phyloP scores from a whole-genome alignment of 2,797 vertebrate genomes.

The Synaphobranchus kaupii region DNA sequence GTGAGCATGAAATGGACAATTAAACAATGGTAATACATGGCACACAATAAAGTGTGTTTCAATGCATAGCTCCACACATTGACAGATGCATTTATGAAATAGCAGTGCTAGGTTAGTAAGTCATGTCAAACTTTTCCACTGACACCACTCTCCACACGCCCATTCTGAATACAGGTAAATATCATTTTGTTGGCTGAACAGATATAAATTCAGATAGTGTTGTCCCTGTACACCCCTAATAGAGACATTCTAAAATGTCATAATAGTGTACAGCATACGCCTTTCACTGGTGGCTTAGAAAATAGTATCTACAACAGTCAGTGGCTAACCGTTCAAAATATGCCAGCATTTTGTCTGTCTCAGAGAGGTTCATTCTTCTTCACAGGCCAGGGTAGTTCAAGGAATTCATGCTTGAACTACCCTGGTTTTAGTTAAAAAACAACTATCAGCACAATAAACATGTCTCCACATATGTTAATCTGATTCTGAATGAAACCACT shows the following conservation, averaged over 20 bases:
- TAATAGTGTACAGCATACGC: not conserved
- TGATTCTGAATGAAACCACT: not conserved
- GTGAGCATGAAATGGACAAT: too few relatives aligned
- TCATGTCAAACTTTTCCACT: too few relatives aligned
- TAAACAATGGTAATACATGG: too few relatives aligned
- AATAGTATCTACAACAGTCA: not conserved
- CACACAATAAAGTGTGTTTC: not conserved
- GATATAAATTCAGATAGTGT: not conserved
- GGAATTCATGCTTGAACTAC: not conserved
- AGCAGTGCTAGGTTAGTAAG: too few relatives aligned
- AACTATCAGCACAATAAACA: not conserved
- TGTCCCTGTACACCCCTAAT: not conserved
- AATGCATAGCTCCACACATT: not conserved
- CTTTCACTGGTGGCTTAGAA: not conserved
- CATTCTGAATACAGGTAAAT: too few relatives aligned
- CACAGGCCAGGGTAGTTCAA: not conserved
- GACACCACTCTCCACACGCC: too few relatives aligned
- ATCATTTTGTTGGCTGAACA: not conserved
- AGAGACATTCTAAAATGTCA: not conserved
- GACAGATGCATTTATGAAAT: too few relatives aligned
- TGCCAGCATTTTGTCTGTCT: not conserved
- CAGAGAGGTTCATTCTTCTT: not conserved
- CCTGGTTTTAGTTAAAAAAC: not conserved
- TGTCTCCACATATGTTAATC: not conserved
- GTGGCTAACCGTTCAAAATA: not conserved